Conservation (phyloP, 1,140 invertebrate genomes). For the Melipona quadrifasciata region DNA sequence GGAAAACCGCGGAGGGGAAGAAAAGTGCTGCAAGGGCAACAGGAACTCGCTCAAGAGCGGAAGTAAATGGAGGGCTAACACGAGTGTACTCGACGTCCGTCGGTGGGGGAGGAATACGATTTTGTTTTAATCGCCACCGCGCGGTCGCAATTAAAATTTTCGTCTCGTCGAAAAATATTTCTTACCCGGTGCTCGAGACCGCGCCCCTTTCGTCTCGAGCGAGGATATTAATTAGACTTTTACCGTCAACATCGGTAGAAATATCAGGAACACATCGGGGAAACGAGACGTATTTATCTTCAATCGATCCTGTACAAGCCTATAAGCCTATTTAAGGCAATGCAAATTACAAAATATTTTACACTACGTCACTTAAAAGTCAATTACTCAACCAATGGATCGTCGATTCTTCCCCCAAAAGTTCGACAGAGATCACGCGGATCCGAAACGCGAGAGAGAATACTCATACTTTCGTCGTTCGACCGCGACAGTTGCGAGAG, state of each 20-base stretch:
- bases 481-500: too few relatives aligned
- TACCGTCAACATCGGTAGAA: background rate
- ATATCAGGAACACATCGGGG: background rate
- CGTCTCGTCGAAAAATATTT: conserved; percentile 40
- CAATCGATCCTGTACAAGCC: too few relatives aligned
- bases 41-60: conserved; percentile 43
- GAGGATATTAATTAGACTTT: conserved; percentile 42
- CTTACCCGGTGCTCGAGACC: conserved; percentile 7
- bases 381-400: too few relatives aligned
- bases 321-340: too few relatives aligned
- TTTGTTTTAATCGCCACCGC: conserved; percentile 53
- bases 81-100: conserved; percentile 44
- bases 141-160: conserved; percentile 61
- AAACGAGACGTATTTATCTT: background rate
- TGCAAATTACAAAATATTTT: too few relatives aligned
- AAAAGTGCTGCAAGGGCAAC: background rate
- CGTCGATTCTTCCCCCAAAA: too few relatives aligned
- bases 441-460: too few relatives aligned
- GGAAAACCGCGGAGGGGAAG: background rate
- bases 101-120: background rate
- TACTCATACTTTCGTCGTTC: too few relatives aligned
- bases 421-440: too few relatives aligned
- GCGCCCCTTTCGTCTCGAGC: conserved; percentile 12
- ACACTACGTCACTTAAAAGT: too few relatives aligned
- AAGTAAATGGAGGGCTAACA: conserved; percentile 25